Percentiles rank a stretch among this genome's conserved stretches.
These are phyloP conservation scores for Tyto alba DNA, from an alignment of 2,113 vertebrate genomes.

Conservation along the genomic window DNA sequence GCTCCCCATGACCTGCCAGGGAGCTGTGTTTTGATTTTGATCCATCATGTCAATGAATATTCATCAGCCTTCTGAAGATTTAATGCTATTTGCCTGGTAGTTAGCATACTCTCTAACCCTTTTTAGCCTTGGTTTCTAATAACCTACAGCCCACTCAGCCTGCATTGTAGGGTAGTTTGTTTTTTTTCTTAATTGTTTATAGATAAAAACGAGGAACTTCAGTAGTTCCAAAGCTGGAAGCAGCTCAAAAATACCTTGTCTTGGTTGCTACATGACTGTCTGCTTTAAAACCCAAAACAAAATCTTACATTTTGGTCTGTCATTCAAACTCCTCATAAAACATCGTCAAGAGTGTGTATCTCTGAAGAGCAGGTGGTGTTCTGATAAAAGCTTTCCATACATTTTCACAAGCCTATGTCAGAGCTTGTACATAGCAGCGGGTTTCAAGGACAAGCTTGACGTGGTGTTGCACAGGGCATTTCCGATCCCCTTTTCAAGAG, in stretches of 20 bases:
- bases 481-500: neutral
- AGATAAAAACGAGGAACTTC: constrained; percentile 27
- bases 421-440: neutral
- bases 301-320: constrained; percentile 15
- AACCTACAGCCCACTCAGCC: constrained; percentile 6
- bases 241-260: neutral
- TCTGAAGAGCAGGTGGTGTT: neutral
- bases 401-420: neutral
- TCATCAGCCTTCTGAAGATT: constrained; percentile 29
- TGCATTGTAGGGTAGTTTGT: neutral
- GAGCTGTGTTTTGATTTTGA: constrained; percentile 21
- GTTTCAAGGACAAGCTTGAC: neutral
- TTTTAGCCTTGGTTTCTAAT: constrained; percentile 16
- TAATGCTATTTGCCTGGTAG: constrained; percentile 16
- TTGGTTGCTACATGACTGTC: neutral
- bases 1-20: neutral
- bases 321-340: neutral
- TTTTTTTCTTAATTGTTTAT: constrained; percentile 13
- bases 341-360: neutral
- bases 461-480: neutral
- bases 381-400: neutral
- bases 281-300: constrained; percentile 1
- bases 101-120: neutral
- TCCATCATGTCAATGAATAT: constrained; percentile 32
- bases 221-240: neutral